Evolutionary conservation across 2,888 invertebrate species (phyloP).

Genomic region (Euspilapteryx auroguttella): DNA sequence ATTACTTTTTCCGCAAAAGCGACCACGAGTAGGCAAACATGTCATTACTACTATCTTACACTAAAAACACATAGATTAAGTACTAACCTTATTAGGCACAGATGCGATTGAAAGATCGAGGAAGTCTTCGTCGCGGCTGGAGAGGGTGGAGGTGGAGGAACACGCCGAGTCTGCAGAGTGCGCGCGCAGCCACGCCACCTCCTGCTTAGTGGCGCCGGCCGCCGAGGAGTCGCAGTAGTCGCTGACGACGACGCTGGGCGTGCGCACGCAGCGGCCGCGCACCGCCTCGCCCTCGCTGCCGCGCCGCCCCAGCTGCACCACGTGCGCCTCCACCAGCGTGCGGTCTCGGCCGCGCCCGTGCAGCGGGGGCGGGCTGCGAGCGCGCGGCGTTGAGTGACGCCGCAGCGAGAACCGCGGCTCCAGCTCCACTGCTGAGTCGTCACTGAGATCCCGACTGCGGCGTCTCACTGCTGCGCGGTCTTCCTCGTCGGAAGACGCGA

Average conservation of each 20-base stretch:
- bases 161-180: slow-evolving; percentile 72
- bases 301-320: slow-evolving; percentile 59
- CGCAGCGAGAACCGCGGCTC: slow-evolving; percentile 49
- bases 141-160: slow-evolving; percentile 73
- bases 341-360: slow-evolving; percentile 37
- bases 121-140: slow-evolving; percentile 70
- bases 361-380: slow-evolving; percentile 32
- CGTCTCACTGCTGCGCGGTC: slow-evolving; percentile 46
- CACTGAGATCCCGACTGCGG: slow-evolving; percentile 45
- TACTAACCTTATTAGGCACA: slow-evolving; percentile 58
- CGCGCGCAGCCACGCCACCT: slow-evolving; percentile 46
- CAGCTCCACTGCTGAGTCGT: slow-evolving; percentile 59
- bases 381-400: slow-evolving; percentile 42
- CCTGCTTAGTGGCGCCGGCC: slow-evolving; percentile 45
- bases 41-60: no score
- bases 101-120: no score
- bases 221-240: slow-evolving; percentile 76
- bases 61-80: no score
- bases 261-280: slow-evolving; percentile 67
- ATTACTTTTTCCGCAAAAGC: no score
- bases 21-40: no score
- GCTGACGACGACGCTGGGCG: slow-evolving; percentile 85
- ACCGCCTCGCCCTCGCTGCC: slow-evolving; percentile 49
- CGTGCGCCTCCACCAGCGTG: slow-evolving; percentile 51
- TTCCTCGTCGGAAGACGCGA: slow-evolving; percentile 44